Percentiles rank a stretch among this genome's conserved stretches.
Conservation (phyloP, 2,113 vertebrate genomes). For the Poecilia latipinna region DNA sequence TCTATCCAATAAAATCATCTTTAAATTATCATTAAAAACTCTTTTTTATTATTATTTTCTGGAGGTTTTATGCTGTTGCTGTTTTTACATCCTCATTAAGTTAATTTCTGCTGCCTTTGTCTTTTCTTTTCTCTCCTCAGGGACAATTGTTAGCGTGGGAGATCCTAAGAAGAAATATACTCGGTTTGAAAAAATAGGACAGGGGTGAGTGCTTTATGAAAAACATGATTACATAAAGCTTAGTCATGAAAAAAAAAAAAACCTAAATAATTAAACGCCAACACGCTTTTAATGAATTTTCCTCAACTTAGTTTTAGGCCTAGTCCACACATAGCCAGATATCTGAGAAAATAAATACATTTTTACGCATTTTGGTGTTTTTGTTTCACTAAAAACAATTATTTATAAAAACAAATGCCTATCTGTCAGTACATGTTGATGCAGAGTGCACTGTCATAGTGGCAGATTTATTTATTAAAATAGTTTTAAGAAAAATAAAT, state of each 20-base stretch:
- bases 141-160: slow-evolving; percentile 93
- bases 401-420: no score
- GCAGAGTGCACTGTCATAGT: no score
- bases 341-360: no score
- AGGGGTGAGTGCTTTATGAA: slow-evolving; percentile 78
- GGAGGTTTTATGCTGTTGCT: not conserved
- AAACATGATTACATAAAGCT: not conserved
- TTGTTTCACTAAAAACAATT: no score
- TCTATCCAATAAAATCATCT: slow-evolving; percentile 43
- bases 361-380: no score
- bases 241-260: not conserved
- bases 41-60: not conserved
- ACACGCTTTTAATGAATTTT: not conserved
- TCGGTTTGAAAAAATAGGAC: slow-evolving; percentile 95
- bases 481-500: no score
- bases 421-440: no score
- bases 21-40: not conserved
- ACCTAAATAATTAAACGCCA: no score
- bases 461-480: no score
- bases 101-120: not conserved
- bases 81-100: not conserved
- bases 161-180: slow-evolving; percentile 98
- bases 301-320: not conserved
- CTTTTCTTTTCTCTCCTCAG: slow-evolving; percentile 32
- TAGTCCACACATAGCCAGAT: no score